phyloP scores from a whole-genome alignment of 2,888 invertebrate genomes.

The Pandemis heparana region DNA sequence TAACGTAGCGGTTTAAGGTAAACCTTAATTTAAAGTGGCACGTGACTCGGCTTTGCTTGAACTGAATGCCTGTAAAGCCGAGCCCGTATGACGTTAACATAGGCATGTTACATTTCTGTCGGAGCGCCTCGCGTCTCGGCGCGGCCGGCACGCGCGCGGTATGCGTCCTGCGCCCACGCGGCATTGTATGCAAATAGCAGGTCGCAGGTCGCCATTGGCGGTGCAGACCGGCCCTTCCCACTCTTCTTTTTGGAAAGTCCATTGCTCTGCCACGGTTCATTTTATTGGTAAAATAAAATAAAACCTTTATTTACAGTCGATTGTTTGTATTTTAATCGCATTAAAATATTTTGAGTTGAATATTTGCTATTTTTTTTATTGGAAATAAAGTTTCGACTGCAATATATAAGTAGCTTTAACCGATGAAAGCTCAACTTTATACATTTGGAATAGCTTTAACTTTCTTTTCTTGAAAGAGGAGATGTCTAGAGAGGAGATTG shows the following conservation, averaged over 20 bases:
- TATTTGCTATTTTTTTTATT: background rate
- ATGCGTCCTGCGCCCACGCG: conserved; percentile 77
- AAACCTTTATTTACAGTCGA: conserved; percentile 23
- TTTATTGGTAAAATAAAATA: conserved; percentile 38
- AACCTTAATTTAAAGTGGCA: too few species aligned
- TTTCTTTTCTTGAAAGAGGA: too few species aligned
- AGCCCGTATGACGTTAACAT: background rate
- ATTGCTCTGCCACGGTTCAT: conserved; percentile 43
- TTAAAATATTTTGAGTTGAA: background rate
- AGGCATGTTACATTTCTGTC: conserved; percentile 29
- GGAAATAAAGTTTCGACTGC: background rate
- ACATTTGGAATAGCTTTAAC: background rate
- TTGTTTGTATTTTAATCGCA: conserved; percentile 21
- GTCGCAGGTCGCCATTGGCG: conserved; percentile 80
- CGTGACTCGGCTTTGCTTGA: background rate
- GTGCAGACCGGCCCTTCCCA: conserved; percentile 52
- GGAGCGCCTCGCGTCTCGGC: conserved; percentile 28
- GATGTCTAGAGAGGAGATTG: too few species aligned
- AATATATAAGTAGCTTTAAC: background rate
- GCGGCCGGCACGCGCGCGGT: conserved; percentile 58
- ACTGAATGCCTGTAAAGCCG: background rate
- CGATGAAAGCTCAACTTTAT: background rate
- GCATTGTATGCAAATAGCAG: conserved; percentile 84
- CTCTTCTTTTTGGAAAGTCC: conserved; percentile 47
- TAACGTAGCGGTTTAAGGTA: too few species aligned